Base-by-base conservation (phyloP, 2,888 invertebrate genomes). In the Oxystoma pomonae region DNA sequence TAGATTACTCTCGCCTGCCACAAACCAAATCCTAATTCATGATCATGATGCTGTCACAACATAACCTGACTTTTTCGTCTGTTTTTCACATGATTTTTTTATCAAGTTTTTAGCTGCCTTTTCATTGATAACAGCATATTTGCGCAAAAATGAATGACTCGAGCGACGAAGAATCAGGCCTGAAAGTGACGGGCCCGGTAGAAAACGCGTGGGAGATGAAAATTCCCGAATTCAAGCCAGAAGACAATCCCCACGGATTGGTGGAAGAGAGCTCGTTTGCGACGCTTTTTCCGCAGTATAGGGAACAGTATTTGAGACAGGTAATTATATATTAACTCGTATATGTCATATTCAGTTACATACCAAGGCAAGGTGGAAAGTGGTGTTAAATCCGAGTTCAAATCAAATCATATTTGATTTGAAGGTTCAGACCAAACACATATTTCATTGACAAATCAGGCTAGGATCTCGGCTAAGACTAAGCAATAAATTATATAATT, bases 201-300 rank as follows among this genome's bases (percentile, higher is more conserved):
- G 91, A 91, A 57, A 90, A 94, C 82, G 94, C 94, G 0, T 95
- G 95, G 94, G 81, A 86, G 2, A 80, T 94, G 81, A 90, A 93
- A 84, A 87, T 95, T 67, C 94, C 96, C 0, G 85, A 89, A 72
- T 98, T 98, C 75, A 91, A 88, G 63, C 88, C 89, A 22, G 90
- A 92, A 73, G 91, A 98, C 77, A 98, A 96, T 81, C 94, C 92
- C 62, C 85, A 91, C 83, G 91, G 94, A 53, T 81, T 99, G 57
- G 75, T 94, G 7, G 93, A 94, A 77, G 97, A 98, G 82, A 97
- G 96, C 77, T 92, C 94, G 3, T 99, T 99, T 81, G 96, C 97
- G 0, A 95, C 95, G 0, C 81, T 98, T 16, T 99, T 99, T 80
- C 99, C 99, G 0, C 95, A 96, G 79, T 99, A 99, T 77, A 85